A percentile compares a stretch with the other conserved stretches of the same genome.
Evolutionary conservation across 2,797 vertebrate genomes (phyloP).

Genomic region (Microctenopoma steveboyesi): DNA sequence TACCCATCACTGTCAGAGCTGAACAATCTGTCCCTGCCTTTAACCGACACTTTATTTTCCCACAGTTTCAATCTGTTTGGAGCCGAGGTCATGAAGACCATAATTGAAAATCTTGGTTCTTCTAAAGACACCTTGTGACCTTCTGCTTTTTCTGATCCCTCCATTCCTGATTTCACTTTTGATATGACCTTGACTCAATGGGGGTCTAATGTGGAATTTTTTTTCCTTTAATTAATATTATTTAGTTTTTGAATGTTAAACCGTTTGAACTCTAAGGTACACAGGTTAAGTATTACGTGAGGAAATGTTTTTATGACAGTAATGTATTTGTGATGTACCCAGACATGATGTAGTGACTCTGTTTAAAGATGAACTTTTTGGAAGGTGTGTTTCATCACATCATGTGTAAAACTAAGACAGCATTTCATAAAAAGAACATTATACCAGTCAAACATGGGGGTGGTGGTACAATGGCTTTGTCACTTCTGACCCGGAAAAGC

Average conservation of each 20-base stretch:
- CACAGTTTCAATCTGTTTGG: conserved; percentile 22
- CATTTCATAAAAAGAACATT: too few relatives aligned
- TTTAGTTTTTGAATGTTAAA: neutral
- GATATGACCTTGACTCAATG: conserved; percentile 31
- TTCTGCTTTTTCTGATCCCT: conserved; percentile 33
- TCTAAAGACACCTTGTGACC: conserved; percentile 54
- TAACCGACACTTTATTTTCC: conserved; percentile 44
- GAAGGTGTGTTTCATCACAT: too few relatives aligned
- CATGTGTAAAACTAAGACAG: too few relatives aligned
- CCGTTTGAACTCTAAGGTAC: neutral
- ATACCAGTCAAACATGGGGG: too few relatives aligned
- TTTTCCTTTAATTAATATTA: neutral
- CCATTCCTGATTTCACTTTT: conserved; percentile 50
- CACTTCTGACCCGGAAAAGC: too few relatives aligned
- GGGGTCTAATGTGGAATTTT: neutral
- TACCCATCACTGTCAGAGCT: neutral
- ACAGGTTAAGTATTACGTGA: neutral
- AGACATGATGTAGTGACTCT: neutral
- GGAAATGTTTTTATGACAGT: neutral
- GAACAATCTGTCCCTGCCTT: conserved; percentile 42
- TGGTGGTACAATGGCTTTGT: too few relatives aligned
- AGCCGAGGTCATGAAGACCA: conserved; percentile 51
- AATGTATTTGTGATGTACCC: conserved; percentile 4
- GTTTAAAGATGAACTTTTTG: neutral
- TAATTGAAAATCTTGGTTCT: conserved; percentile 52